Conservation (phyloP, 2,888 invertebrate species). For the Lithophane ornitopus region DNA sequence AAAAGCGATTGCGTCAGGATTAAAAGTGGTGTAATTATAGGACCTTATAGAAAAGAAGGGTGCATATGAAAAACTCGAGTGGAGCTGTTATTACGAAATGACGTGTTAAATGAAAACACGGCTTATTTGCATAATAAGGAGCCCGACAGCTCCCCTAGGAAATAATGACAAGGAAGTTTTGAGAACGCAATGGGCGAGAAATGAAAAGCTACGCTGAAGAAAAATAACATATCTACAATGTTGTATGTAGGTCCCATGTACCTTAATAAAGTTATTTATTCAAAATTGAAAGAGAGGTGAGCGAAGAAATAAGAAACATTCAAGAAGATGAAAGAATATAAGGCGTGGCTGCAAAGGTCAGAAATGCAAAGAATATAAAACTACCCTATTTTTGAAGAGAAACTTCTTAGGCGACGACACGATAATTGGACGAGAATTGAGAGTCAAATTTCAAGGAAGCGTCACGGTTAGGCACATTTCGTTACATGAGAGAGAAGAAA, state of each 20-base stretch:
- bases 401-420: too few relatives aligned
- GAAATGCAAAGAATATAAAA: not conserved
- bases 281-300: not conserved
- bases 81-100: slow-evolving; percentile 47
- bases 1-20: not conserved
- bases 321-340: not conserved
- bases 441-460: too few relatives aligned
- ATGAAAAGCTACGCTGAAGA: slow-evolving; percentile 29
- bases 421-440: too few relatives aligned
- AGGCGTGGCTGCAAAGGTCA: not conserved
- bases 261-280: not conserved
- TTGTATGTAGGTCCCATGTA: not conserved
- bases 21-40: slow-evolving; percentile 28
- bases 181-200: slow-evolving; percentile 56
- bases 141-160: slow-evolving; percentile 53
- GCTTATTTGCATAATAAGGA: slow-evolving; percentile 61
- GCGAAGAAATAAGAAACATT: not conserved
- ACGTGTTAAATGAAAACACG: slow-evolving; percentile 61
- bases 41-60: slow-evolving; percentile 32
- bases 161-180: slow-evolving; percentile 57
- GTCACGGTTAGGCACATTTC: too few relatives aligned
- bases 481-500: too few relatives aligned
- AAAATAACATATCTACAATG: not conserved
- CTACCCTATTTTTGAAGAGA: not conserved
- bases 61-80: slow-evolving; percentile 33